phyloP scores from a whole-genome alignment of 2,797 vertebrate genomes.

The Oreochromis grahami region DNA sequence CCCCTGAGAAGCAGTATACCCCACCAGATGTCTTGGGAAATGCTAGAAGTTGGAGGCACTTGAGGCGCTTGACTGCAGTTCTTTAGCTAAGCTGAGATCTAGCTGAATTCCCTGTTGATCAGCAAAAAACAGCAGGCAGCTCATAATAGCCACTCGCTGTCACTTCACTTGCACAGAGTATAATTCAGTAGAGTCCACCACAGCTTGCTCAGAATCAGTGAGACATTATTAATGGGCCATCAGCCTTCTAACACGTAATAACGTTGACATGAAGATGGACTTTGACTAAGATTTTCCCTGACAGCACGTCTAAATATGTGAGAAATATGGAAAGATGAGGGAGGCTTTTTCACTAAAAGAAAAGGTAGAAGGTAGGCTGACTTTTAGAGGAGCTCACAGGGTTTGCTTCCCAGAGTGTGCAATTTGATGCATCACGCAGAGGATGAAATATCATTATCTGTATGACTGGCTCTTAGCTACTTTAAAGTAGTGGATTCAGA shows the following conservation, averaged over 20 bases:
- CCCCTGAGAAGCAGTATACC: background rate
- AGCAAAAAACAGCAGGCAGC: conserved; percentile 33
- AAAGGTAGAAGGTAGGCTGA: background rate
- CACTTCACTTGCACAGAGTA: conserved; percentile 14
- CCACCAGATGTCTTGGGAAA: conserved; percentile 4
- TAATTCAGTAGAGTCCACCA: conserved; percentile 17
- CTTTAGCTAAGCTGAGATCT: conserved; percentile 32
- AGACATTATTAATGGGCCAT: conserved; percentile 46
- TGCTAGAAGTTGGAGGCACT: conserved; percentile 41
- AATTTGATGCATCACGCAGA: background rate
- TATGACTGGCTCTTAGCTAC: background rate
- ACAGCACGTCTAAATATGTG: conserved; percentile 50
- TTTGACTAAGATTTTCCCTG: conserved; percentile 44
- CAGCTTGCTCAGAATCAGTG: background rate
- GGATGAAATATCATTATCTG: background rate
- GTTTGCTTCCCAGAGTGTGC: background rate
- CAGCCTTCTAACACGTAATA: conserved; percentile 46
- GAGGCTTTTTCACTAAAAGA: conserved; percentile 9
- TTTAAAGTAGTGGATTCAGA: background rate
- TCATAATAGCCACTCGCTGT: conserved; percentile 20
- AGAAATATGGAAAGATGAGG: background rate
- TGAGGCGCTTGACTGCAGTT: conserved; percentile 31
- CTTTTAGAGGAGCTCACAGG: background rate
- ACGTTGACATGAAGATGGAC: conserved; percentile 39
- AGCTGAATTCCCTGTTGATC: conserved; percentile 31